Evolutionary conservation across 2,113 vertebrate species (phyloP).

Genomic region (Tenebrosternarchus preto): DNA sequence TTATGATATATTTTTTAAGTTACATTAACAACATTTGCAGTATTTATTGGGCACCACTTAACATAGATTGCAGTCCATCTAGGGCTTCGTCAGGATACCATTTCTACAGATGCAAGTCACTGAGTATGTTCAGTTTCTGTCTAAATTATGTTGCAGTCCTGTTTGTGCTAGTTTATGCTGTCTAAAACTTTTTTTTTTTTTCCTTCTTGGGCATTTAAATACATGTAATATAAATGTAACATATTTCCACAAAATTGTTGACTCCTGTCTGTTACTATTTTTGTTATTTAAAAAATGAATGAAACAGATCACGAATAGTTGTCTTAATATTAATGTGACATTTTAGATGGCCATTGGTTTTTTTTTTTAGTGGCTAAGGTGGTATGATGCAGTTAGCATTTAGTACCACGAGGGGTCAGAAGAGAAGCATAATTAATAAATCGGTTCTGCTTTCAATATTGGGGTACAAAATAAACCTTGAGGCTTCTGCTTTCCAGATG

Average conservation of each 20-base stretch:
- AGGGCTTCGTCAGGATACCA: slow-evolving; percentile 54
- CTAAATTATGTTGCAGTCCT: slow-evolving; percentile 67
- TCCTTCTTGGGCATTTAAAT: slow-evolving; percentile 73
- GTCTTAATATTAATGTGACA: no score
- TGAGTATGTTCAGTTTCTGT: slow-evolving; percentile 63
- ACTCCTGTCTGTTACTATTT: slow-evolving; percentile 45
- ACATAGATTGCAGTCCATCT: slow-evolving; percentile 57
- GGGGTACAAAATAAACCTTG: background rate
- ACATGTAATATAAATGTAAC: slow-evolving; percentile 82
- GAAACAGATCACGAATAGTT: background rate
- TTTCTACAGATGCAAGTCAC: slow-evolving; percentile 58
- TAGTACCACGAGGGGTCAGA: slow-evolving; percentile 37
- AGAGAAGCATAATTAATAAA: background rate
- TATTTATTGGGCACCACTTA: slow-evolving; percentile 76
- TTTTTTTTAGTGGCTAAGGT: background rate
- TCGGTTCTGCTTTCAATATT: background rate
- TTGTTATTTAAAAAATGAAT: background rate
- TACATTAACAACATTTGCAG: slow-evolving; percentile 71
- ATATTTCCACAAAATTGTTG: slow-evolving; percentile 78
- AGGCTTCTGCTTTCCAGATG: no score
- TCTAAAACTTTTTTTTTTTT: slow-evolving; percentile 65
- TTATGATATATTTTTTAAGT: slow-evolving; percentile 76
- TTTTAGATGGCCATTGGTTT: no score
- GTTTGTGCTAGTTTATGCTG: slow-evolving; percentile 69
- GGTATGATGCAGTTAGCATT: background rate